Evolutionary conservation across 1,140 invertebrate species (phyloP), one percentile per base, ranked within the genome.

Genomic region (Oryzaephilus surinamensis): DNA sequence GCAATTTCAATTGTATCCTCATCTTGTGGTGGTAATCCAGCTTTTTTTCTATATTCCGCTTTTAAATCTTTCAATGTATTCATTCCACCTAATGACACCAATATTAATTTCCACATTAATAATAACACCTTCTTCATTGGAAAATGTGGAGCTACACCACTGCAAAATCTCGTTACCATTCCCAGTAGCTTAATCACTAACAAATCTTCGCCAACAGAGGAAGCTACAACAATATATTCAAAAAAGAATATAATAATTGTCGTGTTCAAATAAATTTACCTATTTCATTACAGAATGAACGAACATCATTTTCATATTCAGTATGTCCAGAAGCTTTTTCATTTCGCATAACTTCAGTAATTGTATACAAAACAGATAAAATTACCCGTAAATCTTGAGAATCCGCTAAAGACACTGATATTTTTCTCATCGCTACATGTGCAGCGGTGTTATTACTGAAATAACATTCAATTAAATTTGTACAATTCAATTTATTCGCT

Each of bases 51-150:
- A 48, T 90, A 58, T 24, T 57, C 54, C 7, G 37, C 36, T 48
- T 61, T 61, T 24, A 58, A 15, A 4, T 50, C 41, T 38, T 48
- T 55, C 2, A 96, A 64, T 19, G 81, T 76, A 40, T 83, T 77
- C 43, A 89, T 87, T 8, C 92, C 93, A 14, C 94, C 94, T 12
- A 97, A 66, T 7, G 87, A 84, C 2, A 94, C 73, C 32, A 98
- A 65, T 28, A 96, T 76, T 2, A 92, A 74, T 70, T 98, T 98
- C 95, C 95, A 98, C 8, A 98, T 60, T 2, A 98, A 63, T n/a
- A 98, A 64, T 16, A 98, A 66, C 34, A 97, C 86, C 70, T 98
- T 98, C 62, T 95, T 97, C 76, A 97, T 96, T 10, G 94, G 94
- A 69, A 95, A 97, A 69, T 96, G 90, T 28, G 92, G 88, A 7